Evolutionary conservation across 2,797 vertebrate species (phyloP).

Genomic region (Heterohyrax brucei): DNA sequence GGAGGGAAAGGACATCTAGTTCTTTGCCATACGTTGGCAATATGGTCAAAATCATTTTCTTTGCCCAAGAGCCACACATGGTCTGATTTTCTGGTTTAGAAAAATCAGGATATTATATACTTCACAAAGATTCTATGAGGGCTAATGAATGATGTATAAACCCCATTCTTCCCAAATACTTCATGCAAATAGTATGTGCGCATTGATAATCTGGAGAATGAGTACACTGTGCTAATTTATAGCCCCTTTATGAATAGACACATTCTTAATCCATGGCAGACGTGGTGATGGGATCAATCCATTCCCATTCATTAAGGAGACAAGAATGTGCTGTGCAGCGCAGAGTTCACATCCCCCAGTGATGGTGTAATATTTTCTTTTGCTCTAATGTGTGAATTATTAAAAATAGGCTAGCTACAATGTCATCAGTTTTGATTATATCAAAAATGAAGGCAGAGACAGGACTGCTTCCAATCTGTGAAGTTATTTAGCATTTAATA

Average conservation of each 20-base stretch:
- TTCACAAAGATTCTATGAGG: slow-evolving; percentile 38
- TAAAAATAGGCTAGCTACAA: slow-evolving; percentile 85
- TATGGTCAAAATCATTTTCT: slow-evolving; percentile 53
- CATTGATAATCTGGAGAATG: slow-evolving; percentile 71
- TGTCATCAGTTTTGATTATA: slow-evolving; percentile 81
- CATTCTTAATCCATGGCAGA: slow-evolving; percentile 76
- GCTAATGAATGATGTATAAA: slow-evolving; percentile 58
- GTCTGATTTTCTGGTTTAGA: slow-evolving; percentile 52
- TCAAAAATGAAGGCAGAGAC: slow-evolving; percentile 83
- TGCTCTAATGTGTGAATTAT: slow-evolving; percentile 85
- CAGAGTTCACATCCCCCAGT: slow-evolving; percentile 63
- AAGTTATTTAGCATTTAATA: slow-evolving; percentile 89
- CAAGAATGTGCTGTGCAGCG: slow-evolving; percentile 39
- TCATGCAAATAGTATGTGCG: not conserved
- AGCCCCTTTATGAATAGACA: slow-evolving; percentile 74
- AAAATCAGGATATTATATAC: slow-evolving; percentile 41
- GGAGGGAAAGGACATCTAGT: not conserved
- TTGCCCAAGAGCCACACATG: not conserved
- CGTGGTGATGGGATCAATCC: slow-evolving; percentile 63
- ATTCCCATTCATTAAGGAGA: slow-evolving; percentile 73
- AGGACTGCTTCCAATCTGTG: slow-evolving; percentile 81
- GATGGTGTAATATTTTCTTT: slow-evolving; percentile 76
- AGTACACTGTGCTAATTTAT: slow-evolving; percentile 75
- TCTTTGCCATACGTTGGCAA: slow-evolving; percentile 1
- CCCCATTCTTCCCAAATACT: slow-evolving; percentile 52